Conservation (phyloP, 1,140 invertebrate species). For the Vanessa atalanta region DNA sequence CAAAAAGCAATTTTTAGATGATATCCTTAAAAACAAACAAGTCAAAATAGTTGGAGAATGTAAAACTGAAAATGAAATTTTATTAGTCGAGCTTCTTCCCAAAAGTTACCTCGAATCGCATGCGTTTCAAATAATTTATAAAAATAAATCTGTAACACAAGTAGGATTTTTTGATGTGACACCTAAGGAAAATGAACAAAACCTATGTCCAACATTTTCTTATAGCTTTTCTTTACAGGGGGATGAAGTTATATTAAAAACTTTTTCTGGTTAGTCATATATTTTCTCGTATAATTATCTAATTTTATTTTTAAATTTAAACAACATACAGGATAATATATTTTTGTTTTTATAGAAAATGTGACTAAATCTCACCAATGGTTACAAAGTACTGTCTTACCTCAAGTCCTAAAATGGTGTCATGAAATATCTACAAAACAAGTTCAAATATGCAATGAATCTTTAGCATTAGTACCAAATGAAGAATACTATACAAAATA, state of each 20-base stretch:
- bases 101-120: conserved; percentile 53
- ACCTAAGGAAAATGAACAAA: conserved; percentile 46
- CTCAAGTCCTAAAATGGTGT: conserved; percentile 86
- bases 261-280: conserved; percentile 47
- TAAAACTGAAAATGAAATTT: conserved; percentile 43
- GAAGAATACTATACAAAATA: conserved; percentile 89
- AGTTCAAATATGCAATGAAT: conserved; percentile 73
- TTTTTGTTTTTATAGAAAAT: conserved; percentile 17
- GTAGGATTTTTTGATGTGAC: conserved; percentile 64
- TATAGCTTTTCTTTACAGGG: conserved; percentile 52
- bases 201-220: conserved; percentile 57
- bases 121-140: conserved; percentile 58
- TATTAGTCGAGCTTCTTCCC: conserved; percentile 59
- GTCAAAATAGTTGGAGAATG: conserved; percentile 9
- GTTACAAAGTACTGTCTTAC: conserved; percentile 82
- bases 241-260: conserved; percentile 44
- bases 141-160: conserved; percentile 40
- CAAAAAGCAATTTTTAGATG: not conserved
- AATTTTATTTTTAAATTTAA: not conserved
- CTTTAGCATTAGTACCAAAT: conserved; percentile 85
- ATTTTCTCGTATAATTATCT: not conserved
- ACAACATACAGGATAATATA: not conserved
- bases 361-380: conserved; percentile 73
- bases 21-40: conserved; percentile 2
- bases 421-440: conserved; percentile 55